A percentile compares a stretch with the other conserved stretches of the same genome.
phyloP scores from a whole-genome alignment of 2,888 invertebrate genomes.

The Drosophila mayaguana region DNA sequence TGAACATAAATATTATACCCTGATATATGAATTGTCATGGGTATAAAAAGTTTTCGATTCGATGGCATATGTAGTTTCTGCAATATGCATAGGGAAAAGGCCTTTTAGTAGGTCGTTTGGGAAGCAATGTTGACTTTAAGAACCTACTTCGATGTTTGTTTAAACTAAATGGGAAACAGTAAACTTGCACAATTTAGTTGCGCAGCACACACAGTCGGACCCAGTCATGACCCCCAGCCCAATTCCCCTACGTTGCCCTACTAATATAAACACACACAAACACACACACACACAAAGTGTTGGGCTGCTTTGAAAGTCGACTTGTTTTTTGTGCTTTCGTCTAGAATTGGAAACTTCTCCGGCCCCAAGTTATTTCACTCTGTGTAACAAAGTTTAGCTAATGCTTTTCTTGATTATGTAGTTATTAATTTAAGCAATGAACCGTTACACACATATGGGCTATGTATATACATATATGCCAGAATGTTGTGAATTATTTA shows the following conservation, averaged over 20 bases:
- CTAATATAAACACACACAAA: too few relatives aligned
- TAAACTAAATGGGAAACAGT: not conserved
- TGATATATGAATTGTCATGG: too few relatives aligned
- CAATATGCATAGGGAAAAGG: too few relatives aligned
- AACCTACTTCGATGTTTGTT: not conserved
- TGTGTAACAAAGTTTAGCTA: conserved; percentile 43
- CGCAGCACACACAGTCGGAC: not conserved
- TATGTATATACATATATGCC: not conserved
- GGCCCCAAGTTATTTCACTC: not conserved
- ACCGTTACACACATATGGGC: conserved; percentile 59
- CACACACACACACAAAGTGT: conserved; percentile 20
- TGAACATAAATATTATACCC: too few relatives aligned
- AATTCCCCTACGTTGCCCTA: not conserved
- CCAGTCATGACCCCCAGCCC: conserved; percentile 4
- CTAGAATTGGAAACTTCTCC: not conserved
- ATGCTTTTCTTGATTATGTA: conserved; percentile 70
- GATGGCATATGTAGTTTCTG: too few relatives aligned
- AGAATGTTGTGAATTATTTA: conserved; percentile 65
- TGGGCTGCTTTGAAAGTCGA: conserved; percentile 7
- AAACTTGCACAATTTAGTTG: not conserved
- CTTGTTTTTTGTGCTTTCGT: conserved; percentile 11
- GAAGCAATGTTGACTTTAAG: not conserved
- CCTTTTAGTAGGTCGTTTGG: not conserved
- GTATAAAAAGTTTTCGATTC: too few relatives aligned
- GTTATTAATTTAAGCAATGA: conserved; percentile 77